phyloP scores from a whole-genome alignment of 2,797 vertebrate genomes.

The Remorina albescens region DNA sequence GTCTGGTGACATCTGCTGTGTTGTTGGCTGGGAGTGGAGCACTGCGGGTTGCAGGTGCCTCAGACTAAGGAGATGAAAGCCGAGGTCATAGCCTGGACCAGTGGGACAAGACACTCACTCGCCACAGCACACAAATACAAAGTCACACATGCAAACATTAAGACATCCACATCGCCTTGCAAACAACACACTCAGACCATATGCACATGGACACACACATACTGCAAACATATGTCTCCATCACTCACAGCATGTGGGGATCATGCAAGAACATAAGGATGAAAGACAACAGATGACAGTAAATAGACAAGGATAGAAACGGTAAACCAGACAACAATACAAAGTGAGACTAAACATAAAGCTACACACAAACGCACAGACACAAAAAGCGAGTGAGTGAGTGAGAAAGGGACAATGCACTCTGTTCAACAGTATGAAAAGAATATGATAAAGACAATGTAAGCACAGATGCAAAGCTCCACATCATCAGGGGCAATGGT shows the following conservation, averaged over 20 bases:
- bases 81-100: slow-evolving; percentile 78
- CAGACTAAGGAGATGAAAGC: slow-evolving; percentile 82
- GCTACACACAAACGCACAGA: not conserved
- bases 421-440: too few relatives aligned
- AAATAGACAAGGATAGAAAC: slow-evolving; percentile 51
- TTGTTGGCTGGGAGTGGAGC: slow-evolving; percentile 71
- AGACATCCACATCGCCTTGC: slow-evolving; percentile 3
- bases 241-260: slow-evolving; percentile 22
- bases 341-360: slow-evolving; percentile 11
- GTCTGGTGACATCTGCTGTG: slow-evolving; percentile 80
- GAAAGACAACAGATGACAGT: slow-evolving; percentile 31
- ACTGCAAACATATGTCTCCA: slow-evolving; percentile 38
- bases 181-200: slow-evolving; percentile 18
- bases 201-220: slow-evolving; percentile 11
- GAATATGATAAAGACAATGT: slow-evolving; percentile 35
- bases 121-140: slow-evolving; percentile 52
- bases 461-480: slow-evolving; percentile 33
- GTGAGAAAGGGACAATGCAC: too few relatives aligned
- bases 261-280: slow-evolving; percentile 57
- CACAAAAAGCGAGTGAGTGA: not conserved
- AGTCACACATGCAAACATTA: slow-evolving; percentile 58
- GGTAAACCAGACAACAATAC: slow-evolving; percentile 39
- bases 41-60: slow-evolving; percentile 70
- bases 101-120: slow-evolving; percentile 68
- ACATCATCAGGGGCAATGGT: slow-evolving; percentile 56